phyloP scores from a whole-genome alignment of 2,797 vertebrate genomes.

The Mus spretus region DNA sequence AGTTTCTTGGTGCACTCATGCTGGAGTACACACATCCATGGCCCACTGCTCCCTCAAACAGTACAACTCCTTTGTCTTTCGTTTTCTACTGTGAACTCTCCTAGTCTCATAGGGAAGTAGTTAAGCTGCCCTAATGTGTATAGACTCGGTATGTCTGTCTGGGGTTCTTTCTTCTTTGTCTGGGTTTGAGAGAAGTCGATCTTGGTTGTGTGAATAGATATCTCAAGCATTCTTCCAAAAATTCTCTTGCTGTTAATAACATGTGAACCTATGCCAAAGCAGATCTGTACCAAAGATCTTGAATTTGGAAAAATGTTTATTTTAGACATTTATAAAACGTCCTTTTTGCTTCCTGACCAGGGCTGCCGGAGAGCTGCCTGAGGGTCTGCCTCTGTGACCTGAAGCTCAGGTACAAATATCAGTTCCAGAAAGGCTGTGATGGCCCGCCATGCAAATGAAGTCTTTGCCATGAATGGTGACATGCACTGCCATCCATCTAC shows the following conservation, averaged over 20 bases:
- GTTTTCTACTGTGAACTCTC: neutral
- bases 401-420: constrained; percentile 9
- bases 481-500: neutral
- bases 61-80: neutral
- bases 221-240: constrained; percentile 4
- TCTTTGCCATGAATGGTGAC: too few relatives aligned
- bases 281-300: neutral
- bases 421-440: neutral
- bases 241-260: neutral
- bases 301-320: constrained; percentile 17
- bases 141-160: neutral
- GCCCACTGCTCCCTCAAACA: neutral
- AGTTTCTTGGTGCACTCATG: neutral
- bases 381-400: neutral
- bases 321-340: neutral
- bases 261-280: constrained; percentile 1
- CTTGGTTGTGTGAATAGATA: neutral
- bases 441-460: neutral
- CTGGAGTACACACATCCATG: neutral
- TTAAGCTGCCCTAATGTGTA: neutral
- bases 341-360: constrained; percentile 16
- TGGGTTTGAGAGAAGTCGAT: neutral
- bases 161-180: neutral
- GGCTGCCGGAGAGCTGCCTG: neutral
- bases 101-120: neutral